Conservation (phyloP, 2,888 invertebrate species). For the Thera britannica region DNA sequence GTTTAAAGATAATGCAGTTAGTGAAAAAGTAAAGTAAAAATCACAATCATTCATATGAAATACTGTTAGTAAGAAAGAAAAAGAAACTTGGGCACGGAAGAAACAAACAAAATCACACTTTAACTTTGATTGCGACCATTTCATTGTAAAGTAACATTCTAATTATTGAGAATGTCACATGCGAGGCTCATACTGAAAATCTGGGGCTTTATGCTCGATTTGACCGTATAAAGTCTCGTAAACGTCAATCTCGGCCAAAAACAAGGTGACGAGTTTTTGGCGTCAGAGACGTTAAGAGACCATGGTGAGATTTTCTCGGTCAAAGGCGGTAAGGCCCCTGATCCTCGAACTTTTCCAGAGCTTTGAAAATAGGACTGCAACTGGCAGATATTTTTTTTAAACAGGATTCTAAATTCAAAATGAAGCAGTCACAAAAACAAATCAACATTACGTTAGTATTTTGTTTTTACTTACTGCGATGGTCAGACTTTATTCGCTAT, state of each 20-base stretch:
- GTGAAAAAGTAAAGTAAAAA: slow-evolving; percentile 60
- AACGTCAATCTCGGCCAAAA: no score
- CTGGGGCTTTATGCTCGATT: background rate
- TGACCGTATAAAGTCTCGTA: no score
- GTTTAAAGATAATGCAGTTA: slow-evolving; percentile 66
- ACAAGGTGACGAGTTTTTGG: no score
- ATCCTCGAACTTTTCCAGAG: background rate
- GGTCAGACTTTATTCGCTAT: slow-evolving; percentile 60
- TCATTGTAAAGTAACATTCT: slow-evolving; percentile 14
- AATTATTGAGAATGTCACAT: slow-evolving; percentile 2
- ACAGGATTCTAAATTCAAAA: slow-evolving; percentile 33
- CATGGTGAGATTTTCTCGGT: no score
- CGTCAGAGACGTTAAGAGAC: no score
- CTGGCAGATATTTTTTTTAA: background rate
- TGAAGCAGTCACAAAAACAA: slow-evolving; percentile 51
- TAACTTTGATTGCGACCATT: slow-evolving; percentile 36
- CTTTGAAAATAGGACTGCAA: slow-evolving; percentile 2
- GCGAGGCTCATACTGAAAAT: slow-evolving; percentile 1
- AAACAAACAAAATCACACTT: slow-evolving; percentile 41
- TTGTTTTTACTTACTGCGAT: slow-evolving; percentile 54
- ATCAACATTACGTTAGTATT: background rate
- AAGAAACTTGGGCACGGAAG: slow-evolving; percentile 45
- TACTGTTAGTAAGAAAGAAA: slow-evolving; percentile 57
- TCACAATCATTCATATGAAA: slow-evolving; percentile 61
- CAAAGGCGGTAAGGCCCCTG: no score